These are phyloP conservation scores for Rotaria magnacalcarata DNA, from an alignment of 2,888 invertebrate genomes.

Conservation along the genomic window DNA sequence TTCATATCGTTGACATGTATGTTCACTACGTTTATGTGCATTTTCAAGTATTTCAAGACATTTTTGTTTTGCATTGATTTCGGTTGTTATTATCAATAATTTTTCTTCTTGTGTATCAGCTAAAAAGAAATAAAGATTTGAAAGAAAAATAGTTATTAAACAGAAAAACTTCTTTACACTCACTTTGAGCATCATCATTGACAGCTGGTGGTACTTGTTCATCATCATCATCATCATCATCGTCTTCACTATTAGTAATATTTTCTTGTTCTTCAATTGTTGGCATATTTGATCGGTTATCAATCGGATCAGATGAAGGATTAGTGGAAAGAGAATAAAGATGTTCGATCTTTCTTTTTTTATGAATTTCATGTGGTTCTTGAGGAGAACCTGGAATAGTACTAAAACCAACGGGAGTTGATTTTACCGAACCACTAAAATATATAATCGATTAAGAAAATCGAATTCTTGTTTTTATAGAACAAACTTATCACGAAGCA, in stretches of 20 bases:
- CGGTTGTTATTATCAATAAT: background rate
- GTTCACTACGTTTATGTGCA: conserved; percentile 20
- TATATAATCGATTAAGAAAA: background rate
- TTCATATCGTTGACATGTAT: background rate
- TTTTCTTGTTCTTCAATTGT: conserved; percentile 27
- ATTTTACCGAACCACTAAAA: background rate
- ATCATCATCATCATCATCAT: background rate
- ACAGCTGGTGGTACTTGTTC: background rate
- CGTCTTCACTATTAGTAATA: background rate
- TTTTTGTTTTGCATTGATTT: conserved; percentile 22
- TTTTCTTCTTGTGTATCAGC: conserved; percentile 27
- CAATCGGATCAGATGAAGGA: background rate
- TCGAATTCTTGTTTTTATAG: too few species aligned
- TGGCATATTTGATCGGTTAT: background rate
- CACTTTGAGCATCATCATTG: background rate
- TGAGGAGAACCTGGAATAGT: conserved; percentile 32
- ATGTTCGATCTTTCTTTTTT: background rate
- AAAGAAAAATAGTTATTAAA: too few species aligned
- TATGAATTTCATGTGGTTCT: background rate
- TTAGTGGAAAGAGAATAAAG: background rate
- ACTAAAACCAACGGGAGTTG: background rate
- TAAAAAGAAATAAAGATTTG: background rate
- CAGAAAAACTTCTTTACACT: background rate
- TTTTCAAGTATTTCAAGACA: conserved; percentile 33
- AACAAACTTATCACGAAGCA: background rate